Percentiles rank a stretch among this genome's conserved stretches.
Conservation (phyloP, 1,140 invertebrate species). For the Zaprionus taronus region DNA sequence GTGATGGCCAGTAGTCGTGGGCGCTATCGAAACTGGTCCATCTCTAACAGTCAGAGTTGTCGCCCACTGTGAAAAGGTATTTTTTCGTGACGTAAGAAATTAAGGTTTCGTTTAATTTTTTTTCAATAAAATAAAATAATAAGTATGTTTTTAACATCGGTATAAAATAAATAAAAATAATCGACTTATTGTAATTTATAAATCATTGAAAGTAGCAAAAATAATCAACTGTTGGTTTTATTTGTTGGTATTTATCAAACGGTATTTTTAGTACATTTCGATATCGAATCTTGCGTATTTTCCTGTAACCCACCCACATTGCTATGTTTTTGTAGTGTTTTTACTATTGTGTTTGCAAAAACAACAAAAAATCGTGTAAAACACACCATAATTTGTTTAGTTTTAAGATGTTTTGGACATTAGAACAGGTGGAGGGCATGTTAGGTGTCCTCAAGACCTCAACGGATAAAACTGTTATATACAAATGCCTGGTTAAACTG, state of each 20-base stretch:
- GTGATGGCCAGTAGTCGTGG: constrained; percentile 55
- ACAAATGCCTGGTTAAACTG: constrained; percentile 78
- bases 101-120: not conserved
- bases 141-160: not conserved
- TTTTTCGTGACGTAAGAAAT: constrained; percentile 31
- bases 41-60: constrained; percentile 19
- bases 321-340: constrained; percentile 37
- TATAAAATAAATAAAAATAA: no score
- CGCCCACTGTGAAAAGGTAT: not conserved
- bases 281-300: constrained; percentile 26
- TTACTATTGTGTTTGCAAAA: constrained; percentile 47
- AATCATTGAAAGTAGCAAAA: not conserved
- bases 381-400: constrained; percentile 20
- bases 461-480: constrained; percentile 75
- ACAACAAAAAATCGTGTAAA: constrained; percentile 35
- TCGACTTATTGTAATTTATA: not conserved
- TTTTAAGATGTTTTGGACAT: constrained; percentile 58
- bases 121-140: not conserved
- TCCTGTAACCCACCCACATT: not conserved
- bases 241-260: not conserved
- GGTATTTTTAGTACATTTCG: constrained; percentile 12
- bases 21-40: constrained; percentile 40
- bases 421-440: constrained; percentile 68
- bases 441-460: constrained; percentile 74
- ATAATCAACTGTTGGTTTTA: not conserved